phyloP scores from a whole-genome alignment of 2,797 vertebrate species.

The Hoplostethus atlanticus region DNA sequence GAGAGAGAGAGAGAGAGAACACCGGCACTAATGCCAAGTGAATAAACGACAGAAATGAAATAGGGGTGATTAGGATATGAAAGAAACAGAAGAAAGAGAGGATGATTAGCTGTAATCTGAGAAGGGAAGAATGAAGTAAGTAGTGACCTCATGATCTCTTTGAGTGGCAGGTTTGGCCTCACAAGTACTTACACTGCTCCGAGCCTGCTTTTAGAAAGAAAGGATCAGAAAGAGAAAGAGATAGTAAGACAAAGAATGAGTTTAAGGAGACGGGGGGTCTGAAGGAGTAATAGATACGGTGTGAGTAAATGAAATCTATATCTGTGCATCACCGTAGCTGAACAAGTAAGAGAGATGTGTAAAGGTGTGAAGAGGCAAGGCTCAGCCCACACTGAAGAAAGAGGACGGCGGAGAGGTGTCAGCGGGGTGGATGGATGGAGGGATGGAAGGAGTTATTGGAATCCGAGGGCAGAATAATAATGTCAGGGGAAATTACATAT shows the following conservation, averaged over 20 bases:
- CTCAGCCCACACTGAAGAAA: too few relatives aligned
- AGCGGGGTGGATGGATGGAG: constrained; percentile 27
- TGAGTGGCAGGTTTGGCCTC: constrained; percentile 64
- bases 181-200: constrained; percentile 62
- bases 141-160: constrained; percentile 38
- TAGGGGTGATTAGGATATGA: constrained; percentile 58
- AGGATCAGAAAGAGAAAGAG: constrained; percentile 30
- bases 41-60: constrained; percentile 58
- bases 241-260: constrained; percentile 43
- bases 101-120: constrained; percentile 73
- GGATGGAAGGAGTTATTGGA: constrained; percentile 13
- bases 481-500: constrained; percentile 33
- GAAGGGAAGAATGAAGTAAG: constrained; percentile 55
- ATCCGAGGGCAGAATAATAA: constrained; percentile 41
- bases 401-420: neutral
- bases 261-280: constrained; percentile 4
- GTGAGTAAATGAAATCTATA: neutral
- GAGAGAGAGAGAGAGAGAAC: constrained; percentile 10
- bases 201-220: constrained; percentile 40
- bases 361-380: neutral
- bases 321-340: too few relatives aligned
- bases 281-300: constrained; percentile 38
- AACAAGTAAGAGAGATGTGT: neutral
- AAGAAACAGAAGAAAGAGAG: constrained; percentile 62
- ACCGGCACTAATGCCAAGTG: constrained; percentile 33